Evolutionary conservation across 2,888 invertebrate species (phyloP), one percentile per base, ranked within the genome.

Genomic region (Sycophila texana): DNA sequence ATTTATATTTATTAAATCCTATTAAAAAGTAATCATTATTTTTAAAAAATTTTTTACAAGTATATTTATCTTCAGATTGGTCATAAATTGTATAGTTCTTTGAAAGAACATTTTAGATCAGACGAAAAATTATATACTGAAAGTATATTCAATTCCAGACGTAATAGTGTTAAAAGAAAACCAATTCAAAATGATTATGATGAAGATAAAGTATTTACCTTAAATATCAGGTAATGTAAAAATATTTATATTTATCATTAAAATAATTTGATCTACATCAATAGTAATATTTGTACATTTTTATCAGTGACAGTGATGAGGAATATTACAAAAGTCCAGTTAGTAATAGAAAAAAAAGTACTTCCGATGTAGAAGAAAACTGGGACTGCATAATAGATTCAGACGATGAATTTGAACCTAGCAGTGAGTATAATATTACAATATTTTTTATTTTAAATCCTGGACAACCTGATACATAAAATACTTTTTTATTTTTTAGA

Each of bases 321-420:
- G 60, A 73, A 60, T 14, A 10, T 12, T 1, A 66, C 1, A 5
- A 58, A 55, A 49, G 57, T 60, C 30, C 49, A 47, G 61, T 57
- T 4, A 49, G 16, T 20, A 49, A 13, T 47, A 65, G 47, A 66
- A 4, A 51, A 13, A 39, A 7, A 39, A 39, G 39, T 39, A 39
- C 10, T 39, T 39, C 39, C 67, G 39, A 63, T 20, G 18, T 16
- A 51, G 82, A 79, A 18, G 81, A 82, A 61, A 73, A 78, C 67
- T 82, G 82, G 82, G 78, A 79, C 20, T 5, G 7, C 1, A 3
- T 20, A 39, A 20, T 53, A n/a, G 76, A 81, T 67, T 39, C 75
- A 16, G 76, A 77, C 71, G 80, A 81, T 74, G 74, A 79, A 63
- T 82, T 76, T 80, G 79, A 80, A 13, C 82, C 82, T 13, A 18